Base-by-base conservation (phyloP, 53 echinoderm and acorn worm genomes). In the Mesocentrotus franciscanus region DNA sequence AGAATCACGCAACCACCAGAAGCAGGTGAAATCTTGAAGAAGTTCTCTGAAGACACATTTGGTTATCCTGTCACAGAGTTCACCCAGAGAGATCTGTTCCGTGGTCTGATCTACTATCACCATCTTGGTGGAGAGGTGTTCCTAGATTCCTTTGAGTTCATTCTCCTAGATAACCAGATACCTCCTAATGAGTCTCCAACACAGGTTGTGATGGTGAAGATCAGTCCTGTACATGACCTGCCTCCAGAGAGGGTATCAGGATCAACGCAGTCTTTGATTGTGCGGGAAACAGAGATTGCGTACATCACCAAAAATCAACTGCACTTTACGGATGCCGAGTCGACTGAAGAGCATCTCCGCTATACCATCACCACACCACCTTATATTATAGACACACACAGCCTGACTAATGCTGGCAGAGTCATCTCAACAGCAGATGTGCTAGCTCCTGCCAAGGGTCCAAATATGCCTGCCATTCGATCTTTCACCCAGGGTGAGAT, bases 321-420 rank as follows among this genome's bases (percentile, higher is more conserved):
- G 64, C 97, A 96, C 18, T 99, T 97, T 94, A 98, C 98, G 10
- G 99, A 98, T 92, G 85, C 94, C 0, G 99, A 99, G 95, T 99
- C 98, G 1, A 76, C 81, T 0, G 99, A 99, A 58, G 97, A 90
- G 12, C 94, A 95, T 56, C 94, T 98, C 0, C 92, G 95, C 30
- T 98, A 97, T 71, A 98, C 98, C 16, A 97, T 99, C 78, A 99
- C 99, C 60, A 99, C 99, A 17, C 97, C 99, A 42, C 98, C 98
- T 9, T 96, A 99, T 91, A 96, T 96, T 24, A 90, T 96, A 26
- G 97, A 94, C 20, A 99, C 98, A 10, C 97, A 97, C 93, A 99
- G 97, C 89, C 92, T 99, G 18, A 98, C 97, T 0, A 97, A 98
- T 95, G 97, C 99, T 22, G 99, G 98, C 20, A 93, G 97, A n/a